Percentiles rank a stretch among this genome's conserved stretches.
These are phyloP conservation scores for Tragelaphus imberbis DNA, from an alignment of 2,113 vertebrate species.

Conservation along the genomic window DNA sequence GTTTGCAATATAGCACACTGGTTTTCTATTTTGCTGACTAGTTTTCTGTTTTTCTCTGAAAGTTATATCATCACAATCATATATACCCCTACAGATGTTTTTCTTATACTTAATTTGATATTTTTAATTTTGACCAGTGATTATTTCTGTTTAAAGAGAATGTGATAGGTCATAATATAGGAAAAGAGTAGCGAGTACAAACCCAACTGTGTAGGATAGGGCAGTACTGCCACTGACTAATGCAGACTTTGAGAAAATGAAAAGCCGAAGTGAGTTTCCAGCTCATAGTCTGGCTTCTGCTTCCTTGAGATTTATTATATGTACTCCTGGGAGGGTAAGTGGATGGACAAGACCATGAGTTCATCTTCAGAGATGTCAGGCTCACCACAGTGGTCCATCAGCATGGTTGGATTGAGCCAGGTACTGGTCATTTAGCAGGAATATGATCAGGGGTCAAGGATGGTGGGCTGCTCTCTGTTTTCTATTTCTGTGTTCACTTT, in stretches of 20 bases:
- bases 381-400: neutral
- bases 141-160: neutral
- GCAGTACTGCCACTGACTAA: too few species aligned
- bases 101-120: neutral
- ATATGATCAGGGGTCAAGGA: neutral
- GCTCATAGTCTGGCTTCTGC: neutral
- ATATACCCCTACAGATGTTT: neutral
- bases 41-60: neutral
- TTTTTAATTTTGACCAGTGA: neutral
- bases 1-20: neutral
- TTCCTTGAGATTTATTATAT: neutral
- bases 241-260: neutral
- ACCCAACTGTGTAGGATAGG: neutral
- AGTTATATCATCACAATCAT: neutral
- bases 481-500: neutral
- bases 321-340: neutral
- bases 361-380: neutral
- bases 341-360: neutral
- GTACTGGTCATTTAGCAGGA: neutral
- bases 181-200: neutral
- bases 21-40: neutral
- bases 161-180: neutral
- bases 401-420: neutral
- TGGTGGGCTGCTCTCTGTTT: neutral
- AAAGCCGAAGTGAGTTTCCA: neutral